Evolutionary conservation across 2,797 vertebrate genomes (phyloP).

Genomic region (Smutsia gigantea): DNA sequence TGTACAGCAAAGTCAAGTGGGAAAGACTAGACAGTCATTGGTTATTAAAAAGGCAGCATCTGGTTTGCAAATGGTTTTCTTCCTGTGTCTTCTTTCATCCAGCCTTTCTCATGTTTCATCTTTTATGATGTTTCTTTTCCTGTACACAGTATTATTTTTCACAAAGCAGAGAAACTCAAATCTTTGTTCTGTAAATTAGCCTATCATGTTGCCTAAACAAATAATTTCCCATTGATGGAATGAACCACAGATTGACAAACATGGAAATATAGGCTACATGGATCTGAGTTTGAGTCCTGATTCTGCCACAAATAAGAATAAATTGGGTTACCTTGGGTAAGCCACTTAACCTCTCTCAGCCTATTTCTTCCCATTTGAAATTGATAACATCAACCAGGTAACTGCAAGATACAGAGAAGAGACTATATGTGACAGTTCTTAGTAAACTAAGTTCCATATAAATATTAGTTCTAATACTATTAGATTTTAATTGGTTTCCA

Average conservation of each 20-base stretch:
- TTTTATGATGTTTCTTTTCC: neutral
- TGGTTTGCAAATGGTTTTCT: neutral
- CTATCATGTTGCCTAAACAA: neutral
- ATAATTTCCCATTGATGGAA: neutral
- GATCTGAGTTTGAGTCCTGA: neutral
- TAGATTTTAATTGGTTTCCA: constrained; percentile 12
- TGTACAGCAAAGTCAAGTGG: neutral
- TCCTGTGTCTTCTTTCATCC: neutral
- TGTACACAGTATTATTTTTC: neutral
- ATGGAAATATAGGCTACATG: neutral
- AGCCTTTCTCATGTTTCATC: constrained; percentile 10
- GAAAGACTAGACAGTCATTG: neutral
- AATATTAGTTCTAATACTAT: neutral
- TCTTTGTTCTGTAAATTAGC: constrained; percentile 11
- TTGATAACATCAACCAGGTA: neutral
- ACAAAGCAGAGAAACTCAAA: constrained; percentile 2
- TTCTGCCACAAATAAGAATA: neutral
- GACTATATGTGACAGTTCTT: neutral
- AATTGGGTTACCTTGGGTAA: neutral
- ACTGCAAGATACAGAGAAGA: neutral
- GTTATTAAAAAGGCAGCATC: neutral
- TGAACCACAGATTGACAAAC: neutral
- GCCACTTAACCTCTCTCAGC: neutral
- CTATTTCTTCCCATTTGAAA: constrained; percentile 22
- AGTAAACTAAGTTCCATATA: neutral